phyloP scores from a whole-genome alignment of 2,113 vertebrate genomes.

The Neomonachus schauinslandi region DNA sequence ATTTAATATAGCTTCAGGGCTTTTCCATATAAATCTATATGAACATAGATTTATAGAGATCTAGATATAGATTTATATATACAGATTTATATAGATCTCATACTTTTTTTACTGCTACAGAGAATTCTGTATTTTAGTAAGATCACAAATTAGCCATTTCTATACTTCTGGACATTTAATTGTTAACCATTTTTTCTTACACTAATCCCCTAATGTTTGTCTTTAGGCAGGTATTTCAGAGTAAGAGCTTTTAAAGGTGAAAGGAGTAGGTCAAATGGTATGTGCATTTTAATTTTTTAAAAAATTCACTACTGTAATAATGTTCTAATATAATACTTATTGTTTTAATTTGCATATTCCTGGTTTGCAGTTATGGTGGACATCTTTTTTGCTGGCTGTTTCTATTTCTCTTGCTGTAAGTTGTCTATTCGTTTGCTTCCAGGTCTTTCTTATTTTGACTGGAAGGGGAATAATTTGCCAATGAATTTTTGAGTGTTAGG shows the following conservation, averaged over 20 bases:
- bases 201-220: not conserved
- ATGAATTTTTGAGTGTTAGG: not conserved
- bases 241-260: not conserved
- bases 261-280: not conserved
- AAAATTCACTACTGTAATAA: not conserved
- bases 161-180: not conserved
- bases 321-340: not conserved
- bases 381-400: not conserved
- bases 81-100: too few relatives aligned
- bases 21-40: not conserved
- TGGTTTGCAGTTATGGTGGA: not conserved
- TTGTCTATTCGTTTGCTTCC: not conserved
- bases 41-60: too few relatives aligned
- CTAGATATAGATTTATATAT: too few relatives aligned
- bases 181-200: not conserved
- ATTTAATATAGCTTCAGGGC: not conserved
- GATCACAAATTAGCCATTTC: not conserved
- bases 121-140: conserved; percentile 1
- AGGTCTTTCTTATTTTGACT: not conserved
- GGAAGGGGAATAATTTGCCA: not conserved
- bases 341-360: not conserved
- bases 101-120: not conserved
- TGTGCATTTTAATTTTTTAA: not conserved
- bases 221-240: not conserved
- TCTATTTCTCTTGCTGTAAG: not conserved